Conservation (phyloP, 2,888 invertebrate genomes). For the Cephus pygmeus region DNA sequence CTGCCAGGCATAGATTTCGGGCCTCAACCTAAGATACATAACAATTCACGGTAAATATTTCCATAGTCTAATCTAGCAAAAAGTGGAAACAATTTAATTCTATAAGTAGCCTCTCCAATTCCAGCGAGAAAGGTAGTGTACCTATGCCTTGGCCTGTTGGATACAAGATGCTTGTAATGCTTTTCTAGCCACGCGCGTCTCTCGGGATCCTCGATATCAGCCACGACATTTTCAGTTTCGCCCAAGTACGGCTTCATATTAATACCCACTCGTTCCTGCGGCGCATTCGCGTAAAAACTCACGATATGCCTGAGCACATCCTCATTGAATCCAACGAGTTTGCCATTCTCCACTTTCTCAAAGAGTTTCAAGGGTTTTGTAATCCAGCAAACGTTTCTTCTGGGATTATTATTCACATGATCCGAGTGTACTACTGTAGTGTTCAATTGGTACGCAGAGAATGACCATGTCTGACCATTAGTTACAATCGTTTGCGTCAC, state of each 20-base stretch:
- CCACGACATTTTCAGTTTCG: constrained; percentile 70
- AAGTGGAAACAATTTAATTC: constrained; percentile 3
- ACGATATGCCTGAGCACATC: constrained; percentile 79
- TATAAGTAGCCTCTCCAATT: background rate
- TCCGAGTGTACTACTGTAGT: constrained; percentile 78
- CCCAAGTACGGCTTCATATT: constrained; percentile 82
- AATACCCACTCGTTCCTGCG: constrained; percentile 71
- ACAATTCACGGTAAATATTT: constrained; percentile 9
- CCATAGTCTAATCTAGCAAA: background rate
- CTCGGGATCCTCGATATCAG: constrained; percentile 77
- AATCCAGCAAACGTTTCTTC: constrained; percentile 84
- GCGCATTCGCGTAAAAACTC: constrained; percentile 79
- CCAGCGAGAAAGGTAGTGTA: constrained; percentile 21
- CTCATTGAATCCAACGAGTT: constrained; percentile 83
- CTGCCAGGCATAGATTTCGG: constrained; percentile 86
- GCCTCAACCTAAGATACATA: constrained; percentile 63
- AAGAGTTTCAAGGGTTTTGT: constrained; percentile 79
- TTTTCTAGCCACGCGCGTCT: constrained; percentile 78
- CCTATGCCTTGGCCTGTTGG: constrained; percentile 74
- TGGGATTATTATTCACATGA: constrained; percentile 74
- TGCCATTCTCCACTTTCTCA: constrained; percentile 76
- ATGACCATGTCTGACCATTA: constrained; percentile 87
- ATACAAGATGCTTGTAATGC: constrained; percentile 75
- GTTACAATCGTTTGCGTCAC: constrained; percentile 89
- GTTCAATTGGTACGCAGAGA: constrained; percentile 93